phyloP scores from a whole-genome alignment of 1,140 invertebrate species.

The Mesaphorura yosii region DNA sequence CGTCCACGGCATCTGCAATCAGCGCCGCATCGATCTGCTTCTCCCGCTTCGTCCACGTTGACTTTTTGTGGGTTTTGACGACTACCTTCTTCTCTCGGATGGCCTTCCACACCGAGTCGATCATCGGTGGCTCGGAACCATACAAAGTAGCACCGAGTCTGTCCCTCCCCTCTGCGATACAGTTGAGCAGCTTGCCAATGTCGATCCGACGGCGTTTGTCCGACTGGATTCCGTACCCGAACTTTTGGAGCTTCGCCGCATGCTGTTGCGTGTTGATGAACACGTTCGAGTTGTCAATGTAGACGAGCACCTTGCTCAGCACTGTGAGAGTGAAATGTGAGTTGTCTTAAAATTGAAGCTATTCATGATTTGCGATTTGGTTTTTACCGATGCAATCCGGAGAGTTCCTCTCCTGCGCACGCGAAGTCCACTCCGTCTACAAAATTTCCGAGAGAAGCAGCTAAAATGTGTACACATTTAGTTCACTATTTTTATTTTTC shows the following conservation, averaged over 20 bases:
- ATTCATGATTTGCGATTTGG: too few relatives aligned
- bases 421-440: not conserved
- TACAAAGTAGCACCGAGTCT: conserved; percentile 15
- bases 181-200: conserved; percentile 9
- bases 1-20: conserved; percentile 19
- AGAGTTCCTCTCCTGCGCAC: not conserved
- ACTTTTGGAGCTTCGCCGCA: conserved; percentile 10
- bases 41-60: conserved; percentile 17
- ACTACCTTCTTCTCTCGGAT: conserved; percentile 17
- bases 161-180: conserved; percentile 3
- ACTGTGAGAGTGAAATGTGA: not conserved
- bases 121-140: conserved; percentile 21
- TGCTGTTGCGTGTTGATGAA: conserved; percentile 21
- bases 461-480: too few relatives aligned
- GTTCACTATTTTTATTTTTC: too few relatives aligned
- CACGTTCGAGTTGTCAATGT: conserved; percentile 28
- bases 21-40: conserved; percentile 18
- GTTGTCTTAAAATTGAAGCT: too few relatives aligned
- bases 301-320: conserved; percentile 14
- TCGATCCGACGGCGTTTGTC: conserved; percentile 16
- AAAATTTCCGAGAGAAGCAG: too few relatives aligned
- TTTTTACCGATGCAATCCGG: not conserved
- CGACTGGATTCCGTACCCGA: conserved; percentile 1
- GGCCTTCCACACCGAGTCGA: conserved; percentile 23
- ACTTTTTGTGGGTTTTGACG: conserved; percentile 15